A percentile compares a stretch with the other conserved stretches of the same genome.
phyloP scores from a whole-genome alignment of 1,140 invertebrate genomes.

The Berghia stephanieae region DNA sequence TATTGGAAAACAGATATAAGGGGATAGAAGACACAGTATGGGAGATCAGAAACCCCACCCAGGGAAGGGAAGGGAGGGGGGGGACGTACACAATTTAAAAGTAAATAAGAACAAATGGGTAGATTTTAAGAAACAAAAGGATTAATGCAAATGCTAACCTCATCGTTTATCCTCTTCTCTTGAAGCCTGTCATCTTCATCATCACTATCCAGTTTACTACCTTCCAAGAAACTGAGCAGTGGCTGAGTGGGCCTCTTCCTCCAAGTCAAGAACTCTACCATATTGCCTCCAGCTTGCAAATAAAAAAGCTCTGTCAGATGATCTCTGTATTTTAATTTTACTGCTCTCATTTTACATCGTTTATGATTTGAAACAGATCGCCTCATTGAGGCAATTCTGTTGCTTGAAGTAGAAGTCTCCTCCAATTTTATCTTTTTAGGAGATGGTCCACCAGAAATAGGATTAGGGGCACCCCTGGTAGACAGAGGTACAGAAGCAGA shows the following conservation, averaged over 20 bases:
- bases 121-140: too few relatives aligned
- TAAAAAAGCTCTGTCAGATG: constrained; percentile 85
- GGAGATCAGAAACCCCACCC: too few relatives aligned
- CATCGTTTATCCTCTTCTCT: constrained; percentile 55
- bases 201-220: constrained; percentile 77
- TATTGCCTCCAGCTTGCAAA: constrained; percentile 83
- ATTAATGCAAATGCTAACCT: too few relatives aligned
- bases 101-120: too few relatives aligned
- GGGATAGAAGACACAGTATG: too few relatives aligned
- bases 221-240: constrained; percentile 79
- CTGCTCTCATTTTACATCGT: constrained; percentile 50
- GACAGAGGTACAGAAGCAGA: neutral
- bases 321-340: constrained; percentile 77
- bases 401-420: constrained; percentile 53
- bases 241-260: constrained; percentile 79
- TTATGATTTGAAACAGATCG: constrained; percentile 56
- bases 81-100: too few relatives aligned
- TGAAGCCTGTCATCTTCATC: constrained; percentile 70
- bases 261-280: constrained; percentile 86
- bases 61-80: too few relatives aligned
- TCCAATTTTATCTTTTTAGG: constrained; percentile 66
- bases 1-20: too few relatives aligned
- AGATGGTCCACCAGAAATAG: constrained; percentile 42
- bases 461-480: neutral
- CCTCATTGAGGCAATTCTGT: constrained; percentile 56